Percentiles rank a stretch among this genome's conserved stretches.
These are phyloP conservation scores for Moxostoma hubbsi DNA, from an alignment of 2,797 vertebrate species.

Conservation along the genomic window DNA sequence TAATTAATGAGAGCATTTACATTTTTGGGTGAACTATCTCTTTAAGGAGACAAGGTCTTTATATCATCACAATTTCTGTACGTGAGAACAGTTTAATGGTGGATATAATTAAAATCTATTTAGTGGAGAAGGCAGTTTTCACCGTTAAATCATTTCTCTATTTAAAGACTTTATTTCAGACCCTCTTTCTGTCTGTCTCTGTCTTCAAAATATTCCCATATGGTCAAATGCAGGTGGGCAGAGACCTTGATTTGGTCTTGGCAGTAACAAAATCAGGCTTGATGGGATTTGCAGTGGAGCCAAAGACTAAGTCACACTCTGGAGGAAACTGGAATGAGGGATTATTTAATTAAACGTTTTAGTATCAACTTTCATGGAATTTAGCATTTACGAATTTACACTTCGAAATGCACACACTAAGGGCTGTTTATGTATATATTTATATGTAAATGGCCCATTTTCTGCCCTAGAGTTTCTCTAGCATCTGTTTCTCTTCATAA, in stretches of 20 bases:
- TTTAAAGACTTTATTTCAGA: constrained; percentile 53
- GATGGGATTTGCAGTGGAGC: constrained; percentile 40
- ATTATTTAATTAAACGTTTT: constrained; percentile 34
- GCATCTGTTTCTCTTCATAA: constrained; percentile 54
- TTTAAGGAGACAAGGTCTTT: background rate
- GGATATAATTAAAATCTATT: constrained; percentile 28
- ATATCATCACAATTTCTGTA: constrained; percentile 2
- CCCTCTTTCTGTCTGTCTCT: constrained; percentile 24
- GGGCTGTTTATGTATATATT: too few species aligned
- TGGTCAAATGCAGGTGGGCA: constrained; percentile 74
- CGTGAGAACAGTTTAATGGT: constrained; percentile 43
- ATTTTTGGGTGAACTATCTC: too few species aligned
- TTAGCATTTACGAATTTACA: constrained; percentile 24
- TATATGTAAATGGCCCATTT: background rate
- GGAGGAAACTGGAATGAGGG: constrained; percentile 35
- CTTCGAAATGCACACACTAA: background rate
- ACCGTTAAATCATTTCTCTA: constrained; percentile 50
- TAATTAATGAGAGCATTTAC: too few species aligned
- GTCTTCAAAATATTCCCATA: constrained; percentile 72
- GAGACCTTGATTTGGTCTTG: constrained; percentile 60
- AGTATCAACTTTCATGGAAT: constrained; percentile 34
- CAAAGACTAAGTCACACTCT: constrained; percentile 47
- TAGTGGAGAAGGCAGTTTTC: constrained; percentile 50
- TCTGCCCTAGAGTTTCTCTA: constrained; percentile 8
- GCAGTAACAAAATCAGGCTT: constrained; percentile 65